phyloP scores from a whole-genome alignment of 2,797 vertebrate genomes.

The Florisuga fusca region DNA sequence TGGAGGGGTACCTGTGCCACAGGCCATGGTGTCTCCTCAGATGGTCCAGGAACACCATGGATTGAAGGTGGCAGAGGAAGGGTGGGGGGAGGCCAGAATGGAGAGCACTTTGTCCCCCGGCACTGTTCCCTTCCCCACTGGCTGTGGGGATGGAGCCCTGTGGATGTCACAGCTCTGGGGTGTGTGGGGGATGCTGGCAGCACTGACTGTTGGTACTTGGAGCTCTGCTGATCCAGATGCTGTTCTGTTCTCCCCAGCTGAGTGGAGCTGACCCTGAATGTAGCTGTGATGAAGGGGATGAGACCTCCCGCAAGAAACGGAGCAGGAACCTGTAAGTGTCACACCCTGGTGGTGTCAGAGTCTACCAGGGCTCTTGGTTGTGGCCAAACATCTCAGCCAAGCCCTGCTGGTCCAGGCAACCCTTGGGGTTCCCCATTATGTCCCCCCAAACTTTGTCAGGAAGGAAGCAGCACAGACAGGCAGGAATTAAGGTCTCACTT shows the following conservation, averaged over 20 bases:
- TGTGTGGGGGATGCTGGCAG: neutral
- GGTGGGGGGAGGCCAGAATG: accelerated
- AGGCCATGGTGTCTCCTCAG: accelerated
- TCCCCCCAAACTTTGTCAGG: neutral
- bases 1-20: neutral
- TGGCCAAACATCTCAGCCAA: accelerated
- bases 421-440: accelerated
- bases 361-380: neutral
- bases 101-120: neutral
- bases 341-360: neutral
- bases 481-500: neutral
- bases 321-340: conserved; percentile 92
- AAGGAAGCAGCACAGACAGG: neutral
- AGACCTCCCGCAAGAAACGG: conserved; percentile 88
- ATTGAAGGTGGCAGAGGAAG: neutral
- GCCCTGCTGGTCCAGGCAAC: neutral
- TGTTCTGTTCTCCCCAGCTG: conserved; percentile 84
- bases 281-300: conserved; percentile 82
- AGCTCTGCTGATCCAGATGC: conserved; percentile 66
- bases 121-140: neutral
- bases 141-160: neutral
- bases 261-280: conserved; percentile 77
- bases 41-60: neutral
- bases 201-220: neutral
- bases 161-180: neutral